phyloP scores from a whole-genome alignment of 2,888 invertebrate genomes.

The Brassicogethes aeneus region DNA sequence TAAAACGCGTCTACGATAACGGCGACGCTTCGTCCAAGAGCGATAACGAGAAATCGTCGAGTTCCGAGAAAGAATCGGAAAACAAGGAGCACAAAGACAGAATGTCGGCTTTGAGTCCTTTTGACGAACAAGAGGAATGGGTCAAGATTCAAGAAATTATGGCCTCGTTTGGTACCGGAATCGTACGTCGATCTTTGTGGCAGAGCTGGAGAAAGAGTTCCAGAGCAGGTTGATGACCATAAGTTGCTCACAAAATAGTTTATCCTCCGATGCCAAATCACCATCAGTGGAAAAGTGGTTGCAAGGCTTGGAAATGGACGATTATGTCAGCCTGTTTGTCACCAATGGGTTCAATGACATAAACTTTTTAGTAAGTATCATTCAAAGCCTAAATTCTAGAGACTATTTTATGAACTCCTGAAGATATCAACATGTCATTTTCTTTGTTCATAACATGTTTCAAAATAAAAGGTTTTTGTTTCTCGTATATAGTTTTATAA shows the following conservation, averaged over 20 bases:
- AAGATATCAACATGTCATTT: too few relatives aligned
- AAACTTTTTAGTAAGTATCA: slow-evolving; percentile 81
- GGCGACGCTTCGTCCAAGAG: slow-evolving; percentile 27
- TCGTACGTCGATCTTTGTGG: slow-evolving; percentile 70
- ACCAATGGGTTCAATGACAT: slow-evolving; percentile 87
- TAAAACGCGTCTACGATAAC: slow-evolving; percentile 62
- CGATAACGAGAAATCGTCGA: slow-evolving; percentile 35
- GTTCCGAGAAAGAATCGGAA: slow-evolving; percentile 40
- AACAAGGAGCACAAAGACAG: slow-evolving; percentile 45
- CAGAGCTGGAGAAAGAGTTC: slow-evolving; percentile 71
- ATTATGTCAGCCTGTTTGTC: slow-evolving; percentile 76
- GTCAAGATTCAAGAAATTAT: slow-evolving; percentile 93
- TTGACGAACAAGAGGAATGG: slow-evolving; percentile 94
- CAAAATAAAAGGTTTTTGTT: too few relatives aligned
- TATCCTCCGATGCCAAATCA: slow-evolving; percentile 43
- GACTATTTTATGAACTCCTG: too few relatives aligned
- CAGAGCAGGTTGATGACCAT: slow-evolving; percentile 64
- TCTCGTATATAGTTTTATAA: too few relatives aligned
- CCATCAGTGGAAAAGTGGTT: slow-evolving; percentile 73
- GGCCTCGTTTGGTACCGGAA: slow-evolving; percentile 84
- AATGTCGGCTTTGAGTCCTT: slow-evolving; percentile 68
- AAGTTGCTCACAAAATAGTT: slow-evolving; percentile 47
- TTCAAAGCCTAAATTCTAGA: not conserved
- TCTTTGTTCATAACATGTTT: too few relatives aligned
- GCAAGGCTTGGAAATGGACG: slow-evolving; percentile 63